Conservation (phyloP, 2,888 invertebrate genomes). For the Autographa pulchrina region DNA sequence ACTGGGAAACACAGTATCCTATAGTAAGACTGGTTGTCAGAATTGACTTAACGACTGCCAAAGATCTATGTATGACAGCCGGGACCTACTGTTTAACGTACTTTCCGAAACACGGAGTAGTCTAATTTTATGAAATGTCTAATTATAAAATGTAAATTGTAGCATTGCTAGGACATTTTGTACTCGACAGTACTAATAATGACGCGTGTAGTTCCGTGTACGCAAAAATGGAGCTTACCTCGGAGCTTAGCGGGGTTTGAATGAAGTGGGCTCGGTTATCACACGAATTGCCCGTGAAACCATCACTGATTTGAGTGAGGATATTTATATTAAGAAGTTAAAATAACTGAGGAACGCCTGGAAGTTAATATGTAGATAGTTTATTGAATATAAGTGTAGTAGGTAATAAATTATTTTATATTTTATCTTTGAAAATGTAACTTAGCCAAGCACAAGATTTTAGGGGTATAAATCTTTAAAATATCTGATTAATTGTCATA, state of each 20-base stretch:
- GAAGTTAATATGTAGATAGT: neutral
- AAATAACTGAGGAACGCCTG: neutral
- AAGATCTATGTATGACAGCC: no score
- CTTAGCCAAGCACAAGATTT: no score
- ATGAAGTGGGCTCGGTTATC: slow-evolving; percentile 35
- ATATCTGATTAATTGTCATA: no score
- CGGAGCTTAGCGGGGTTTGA: slow-evolving; percentile 34
- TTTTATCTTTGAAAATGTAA: no score
- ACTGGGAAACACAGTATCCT: no score
- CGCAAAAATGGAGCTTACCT: slow-evolving; percentile 43
- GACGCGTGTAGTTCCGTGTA: slow-evolving; percentile 32
- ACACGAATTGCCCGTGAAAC: slow-evolving; percentile 16
- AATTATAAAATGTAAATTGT: neutral
- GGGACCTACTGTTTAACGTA: no score
- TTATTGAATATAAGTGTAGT: neutral
- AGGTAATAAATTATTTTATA: no score
- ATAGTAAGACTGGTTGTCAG: no score
- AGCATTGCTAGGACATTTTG: slow-evolving; percentile 18
- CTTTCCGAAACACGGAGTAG: no score
- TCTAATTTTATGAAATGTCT: no score
- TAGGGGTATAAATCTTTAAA: no score
- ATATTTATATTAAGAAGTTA: neutral
- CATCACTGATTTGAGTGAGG: slow-evolving; percentile 11
- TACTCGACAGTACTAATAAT: slow-evolving; percentile 17
- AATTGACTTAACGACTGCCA: no score